Percentiles rank a stretch among this genome's conserved stretches.
Evolutionary conservation across 1,140 invertebrate species (phyloP).

Genomic region (Latrodectus geometricus): DNA sequence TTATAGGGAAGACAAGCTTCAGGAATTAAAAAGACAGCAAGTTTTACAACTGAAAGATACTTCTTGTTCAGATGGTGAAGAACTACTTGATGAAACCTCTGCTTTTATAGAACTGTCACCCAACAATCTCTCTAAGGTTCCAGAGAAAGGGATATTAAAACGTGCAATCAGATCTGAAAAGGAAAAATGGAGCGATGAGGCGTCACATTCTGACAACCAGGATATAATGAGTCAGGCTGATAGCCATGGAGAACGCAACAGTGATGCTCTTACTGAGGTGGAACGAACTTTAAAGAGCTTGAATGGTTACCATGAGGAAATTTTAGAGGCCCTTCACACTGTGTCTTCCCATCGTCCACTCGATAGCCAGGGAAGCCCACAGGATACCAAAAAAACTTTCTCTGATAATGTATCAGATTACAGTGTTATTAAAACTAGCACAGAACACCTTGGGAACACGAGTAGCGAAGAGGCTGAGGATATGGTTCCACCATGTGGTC

Average conservation of each 20-base stretch:
- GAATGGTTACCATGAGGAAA: constrained; percentile 93
- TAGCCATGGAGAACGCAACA: constrained; percentile 66
- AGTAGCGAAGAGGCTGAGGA: constrained; percentile 72
- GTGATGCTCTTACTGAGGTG: constrained; percentile 74
- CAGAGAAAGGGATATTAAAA: constrained; percentile 88
- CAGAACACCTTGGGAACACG: constrained; percentile 65
- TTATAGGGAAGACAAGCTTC: constrained; percentile 65
- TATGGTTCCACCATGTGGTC: constrained; percentile 67
- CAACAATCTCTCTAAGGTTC: constrained; percentile 79
- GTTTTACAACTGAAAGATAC: constrained; percentile 60
- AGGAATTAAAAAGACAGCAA: constrained; percentile 63
- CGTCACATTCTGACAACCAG: constrained; percentile 77
- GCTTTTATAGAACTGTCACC: constrained; percentile 84
- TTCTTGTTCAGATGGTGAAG: constrained; percentile 59
- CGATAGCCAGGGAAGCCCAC: constrained; percentile 47
- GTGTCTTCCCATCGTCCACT: constrained; percentile 51
- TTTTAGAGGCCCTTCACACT: constrained; percentile 83
- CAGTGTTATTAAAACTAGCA: constrained; percentile 39
- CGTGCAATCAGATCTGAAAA: constrained; percentile 78
- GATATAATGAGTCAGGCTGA: constrained; percentile 65
- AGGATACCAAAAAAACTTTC: constrained; percentile 41
- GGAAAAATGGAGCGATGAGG: constrained; percentile 77
- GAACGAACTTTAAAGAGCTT: constrained; percentile 85
- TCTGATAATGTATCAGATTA: constrained; percentile 39
- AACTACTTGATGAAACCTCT: constrained; percentile 77